Base-by-base conservation (phyloP, 2,113 vertebrate genomes). In the Ibidorhyncha struthersii region DNA sequence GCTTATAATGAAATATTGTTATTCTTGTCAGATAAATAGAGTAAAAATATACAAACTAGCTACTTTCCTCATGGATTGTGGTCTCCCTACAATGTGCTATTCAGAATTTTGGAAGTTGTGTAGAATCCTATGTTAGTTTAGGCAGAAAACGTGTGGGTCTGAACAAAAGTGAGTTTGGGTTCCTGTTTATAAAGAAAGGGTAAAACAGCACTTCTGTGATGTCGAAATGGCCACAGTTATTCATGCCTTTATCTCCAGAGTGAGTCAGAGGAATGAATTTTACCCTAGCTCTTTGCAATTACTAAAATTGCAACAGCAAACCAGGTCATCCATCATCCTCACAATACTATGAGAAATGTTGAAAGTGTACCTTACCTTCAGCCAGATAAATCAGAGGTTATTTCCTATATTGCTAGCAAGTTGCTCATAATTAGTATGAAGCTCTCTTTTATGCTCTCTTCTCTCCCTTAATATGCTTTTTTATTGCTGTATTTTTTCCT, bases 181-280 rank as follows among this genome's bases (percentile, higher is more conserved):
- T 86, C 25, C 25, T 88, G 14, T 50, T 71, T 58, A 20, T 19
- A 55, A 52, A 82, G 23, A 55, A 66, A 78, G 8, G 8, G 15
- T 65, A 45, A 47, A 65, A 8, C 13, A 36, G 3, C 4, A 14
- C 32, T 71, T 82, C 70, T 36, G 4, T 41, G 38, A 67, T 79
- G 47, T 45, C 3, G 7, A 63, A 90, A 80, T 56, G 49, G 29
- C 15, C 43, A 72, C 10, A 67, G 61, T 14, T 74, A 59, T 77
- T 88, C 78, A 61, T 43, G 10, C 10, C 32, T 72, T 74, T 55
- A 8, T 72, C 55, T 90, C 63, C 58, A 67, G 56, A 74, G 7
- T 56, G 74, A 93, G 29, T 67, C 85, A 93, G 70, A 65, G n/a
- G 29, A 87, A 86, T 14, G 50, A 34, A 82, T 93, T 96, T 96